Evolutionary conservation across 2,888 invertebrate species (phyloP).

Genomic region (Lasioglossum calceatum): DNA sequence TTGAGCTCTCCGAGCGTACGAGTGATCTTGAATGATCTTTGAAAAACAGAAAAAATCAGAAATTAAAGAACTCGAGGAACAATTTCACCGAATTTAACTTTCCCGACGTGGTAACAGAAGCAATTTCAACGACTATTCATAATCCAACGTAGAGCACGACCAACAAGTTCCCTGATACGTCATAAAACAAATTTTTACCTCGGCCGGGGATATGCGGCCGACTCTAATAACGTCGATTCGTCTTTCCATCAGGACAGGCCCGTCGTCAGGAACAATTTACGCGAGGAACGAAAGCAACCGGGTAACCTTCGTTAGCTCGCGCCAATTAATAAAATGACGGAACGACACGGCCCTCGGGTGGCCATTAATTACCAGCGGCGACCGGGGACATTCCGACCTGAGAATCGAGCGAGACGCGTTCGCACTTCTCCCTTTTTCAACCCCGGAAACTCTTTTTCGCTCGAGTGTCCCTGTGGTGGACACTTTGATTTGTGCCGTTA

Average conservation of each 20-base stretch:
- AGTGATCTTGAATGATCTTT: too few species aligned
- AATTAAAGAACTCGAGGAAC: not conserved
- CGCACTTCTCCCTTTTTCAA: not conserved
- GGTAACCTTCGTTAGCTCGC: constrained; percentile 67
- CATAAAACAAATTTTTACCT: constrained; percentile 15
- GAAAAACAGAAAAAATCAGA: not conserved
- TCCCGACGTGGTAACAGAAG: not conserved
- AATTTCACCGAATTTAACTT: not conserved
- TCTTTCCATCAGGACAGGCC: constrained; percentile 33
- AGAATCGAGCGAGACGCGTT: not conserved
- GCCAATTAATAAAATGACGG: constrained; percentile 79
- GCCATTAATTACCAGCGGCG: constrained; percentile 7
- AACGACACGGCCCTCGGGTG: constrained; percentile 39
- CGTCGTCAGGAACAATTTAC: constrained; percentile 69
- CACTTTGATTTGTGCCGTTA: not conserved
- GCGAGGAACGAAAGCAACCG: constrained; percentile 47
- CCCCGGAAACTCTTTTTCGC: not conserved
- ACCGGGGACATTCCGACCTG: not conserved
- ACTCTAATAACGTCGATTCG: constrained; percentile 47
- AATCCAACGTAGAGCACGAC: not conserved
- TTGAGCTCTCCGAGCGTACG: too few species aligned
- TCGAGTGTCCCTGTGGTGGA: not conserved
- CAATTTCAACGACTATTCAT: constrained; percentile 8
- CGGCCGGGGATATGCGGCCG: not conserved
- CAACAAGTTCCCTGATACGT: not conserved